Percentiles rank a stretch among this genome's conserved stretches.
Conservation (phyloP, 1,140 invertebrate species). For the Leucophenga varia region DNA sequence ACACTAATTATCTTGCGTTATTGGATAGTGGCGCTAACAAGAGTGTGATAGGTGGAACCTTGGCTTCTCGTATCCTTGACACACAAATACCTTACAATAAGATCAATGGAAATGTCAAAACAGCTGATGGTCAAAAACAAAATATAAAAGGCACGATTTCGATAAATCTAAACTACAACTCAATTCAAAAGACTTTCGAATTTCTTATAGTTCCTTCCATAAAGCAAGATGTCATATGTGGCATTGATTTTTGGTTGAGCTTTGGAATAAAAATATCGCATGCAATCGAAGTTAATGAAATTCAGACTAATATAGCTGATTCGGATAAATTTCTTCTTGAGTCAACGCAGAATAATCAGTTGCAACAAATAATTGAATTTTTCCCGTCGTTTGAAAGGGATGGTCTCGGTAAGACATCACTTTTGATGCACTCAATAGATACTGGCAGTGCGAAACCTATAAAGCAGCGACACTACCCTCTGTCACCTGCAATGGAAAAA, state of each 20-base stretch:
- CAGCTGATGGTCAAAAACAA: slow-evolving; percentile 11
- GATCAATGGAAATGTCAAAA: slow-evolving; percentile 1
- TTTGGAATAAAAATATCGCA: too few relatives aligned
- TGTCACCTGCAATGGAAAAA: slow-evolving; percentile 18
- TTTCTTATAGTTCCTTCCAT: slow-evolving; percentile 12
- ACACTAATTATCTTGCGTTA: background rate
- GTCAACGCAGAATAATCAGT: background rate
- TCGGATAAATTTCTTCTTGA: too few relatives aligned
- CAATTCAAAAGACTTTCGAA: slow-evolving; percentile 1
- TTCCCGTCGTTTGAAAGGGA: background rate
- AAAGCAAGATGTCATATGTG: slow-evolving; percentile 8
- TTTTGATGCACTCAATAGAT: too few relatives aligned
- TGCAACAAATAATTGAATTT: background rate
- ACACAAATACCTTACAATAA: background rate
- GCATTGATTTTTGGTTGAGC: slow-evolving; percentile 15
- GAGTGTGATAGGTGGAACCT: slow-evolving; percentile 7
- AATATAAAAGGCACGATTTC: background rate
- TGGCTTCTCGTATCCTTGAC: background rate
- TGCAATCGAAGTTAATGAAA: too few relatives aligned
- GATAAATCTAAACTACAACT: slow-evolving; percentile 5
- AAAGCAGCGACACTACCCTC: slow-evolving; percentile 12
- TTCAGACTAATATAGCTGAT: too few relatives aligned
- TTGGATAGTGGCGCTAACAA: slow-evolving; percentile 15
- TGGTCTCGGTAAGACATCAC: too few relatives aligned
- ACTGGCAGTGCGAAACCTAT: too few relatives aligned